These are phyloP conservation scores for Aphyosemion australe DNA, from an alignment of 2,113 vertebrate species.

Conservation along the genomic window DNA sequence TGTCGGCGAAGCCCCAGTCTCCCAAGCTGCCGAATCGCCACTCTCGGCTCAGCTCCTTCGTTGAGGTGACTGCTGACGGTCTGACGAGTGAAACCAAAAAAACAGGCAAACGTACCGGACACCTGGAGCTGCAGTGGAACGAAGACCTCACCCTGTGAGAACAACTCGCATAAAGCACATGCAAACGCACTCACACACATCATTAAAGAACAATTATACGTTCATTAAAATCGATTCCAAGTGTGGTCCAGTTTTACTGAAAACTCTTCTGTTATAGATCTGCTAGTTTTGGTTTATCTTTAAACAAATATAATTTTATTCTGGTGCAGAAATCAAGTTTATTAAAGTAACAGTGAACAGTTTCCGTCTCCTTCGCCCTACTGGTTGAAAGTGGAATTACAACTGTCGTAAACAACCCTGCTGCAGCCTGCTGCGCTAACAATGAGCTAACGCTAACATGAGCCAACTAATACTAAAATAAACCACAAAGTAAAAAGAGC, in stretches of 20 bases:
- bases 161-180: background rate
- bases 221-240: background rate
- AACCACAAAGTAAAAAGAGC: no score
- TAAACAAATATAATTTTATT: accelerated
- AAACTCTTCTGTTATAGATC: background rate
- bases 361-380: no score
- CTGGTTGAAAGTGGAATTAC: no score
- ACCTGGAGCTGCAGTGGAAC: slow-evolving; percentile 93
- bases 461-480: no score
- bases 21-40: slow-evolving; percentile 86
- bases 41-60: slow-evolving; percentile 88
- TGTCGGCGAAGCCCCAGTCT: slow-evolving; percentile 91
- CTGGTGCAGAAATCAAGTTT: background rate
- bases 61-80: slow-evolving; percentile 90
- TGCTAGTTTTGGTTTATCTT: background rate
- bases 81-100: slow-evolving; percentile 92
- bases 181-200: background rate
- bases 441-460: no score
- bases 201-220: background rate
- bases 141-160: slow-evolving; percentile 88
- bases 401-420: no score
- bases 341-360: no score
- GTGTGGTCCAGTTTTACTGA: background rate
- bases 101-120: slow-evolving; percentile 90
- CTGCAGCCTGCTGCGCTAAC: no score